A percentile compares a stretch with the other conserved stretches of the same genome.
These are phyloP conservation scores for Macquaria australasica DNA, from an alignment of 2,113 vertebrate species.

Conservation along the genomic window DNA sequence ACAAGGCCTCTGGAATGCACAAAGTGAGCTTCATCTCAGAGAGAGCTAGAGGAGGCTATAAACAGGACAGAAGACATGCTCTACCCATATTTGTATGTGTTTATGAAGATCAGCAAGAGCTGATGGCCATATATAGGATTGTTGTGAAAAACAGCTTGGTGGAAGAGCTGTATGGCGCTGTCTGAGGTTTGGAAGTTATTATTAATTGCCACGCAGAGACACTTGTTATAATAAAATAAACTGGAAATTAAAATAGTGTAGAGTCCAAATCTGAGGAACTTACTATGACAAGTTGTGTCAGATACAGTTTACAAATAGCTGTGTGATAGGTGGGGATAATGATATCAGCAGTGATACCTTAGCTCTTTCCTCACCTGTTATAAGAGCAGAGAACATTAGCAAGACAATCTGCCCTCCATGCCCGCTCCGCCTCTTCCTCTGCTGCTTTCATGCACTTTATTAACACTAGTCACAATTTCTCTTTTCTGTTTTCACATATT, in stretches of 20 bases:
- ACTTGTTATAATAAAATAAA: not conserved
- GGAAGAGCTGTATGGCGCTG: not conserved
- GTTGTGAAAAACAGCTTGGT: constrained; percentile 15
- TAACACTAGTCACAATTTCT: constrained; percentile 43
- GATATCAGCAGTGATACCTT: constrained; percentile 36
- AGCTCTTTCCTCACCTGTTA: constrained; percentile 53
- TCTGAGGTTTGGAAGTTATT: constrained; percentile 13
- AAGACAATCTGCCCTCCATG: constrained; percentile 19
- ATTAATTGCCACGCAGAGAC: not conserved
- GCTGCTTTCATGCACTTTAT: constrained; percentile 40
- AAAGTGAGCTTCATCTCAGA: constrained; percentile 53
- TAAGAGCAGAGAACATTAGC: constrained; percentile 37
- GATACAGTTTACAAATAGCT: constrained; percentile 27
- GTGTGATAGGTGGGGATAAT: constrained; percentile 22
- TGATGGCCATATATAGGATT: constrained; percentile 71
- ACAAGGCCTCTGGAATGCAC: constrained; percentile 71
- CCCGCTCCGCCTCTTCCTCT: constrained; percentile 30
- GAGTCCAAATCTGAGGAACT: constrained; percentile 7
- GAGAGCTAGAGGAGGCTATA: constrained; percentile 59
- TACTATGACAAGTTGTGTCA: constrained; percentile 18
- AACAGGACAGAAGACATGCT: constrained; percentile 59
- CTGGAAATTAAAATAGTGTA: not conserved
- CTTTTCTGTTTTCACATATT: constrained; percentile 2
- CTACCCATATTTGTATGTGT: constrained; percentile 72
- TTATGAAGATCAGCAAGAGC: constrained; percentile 51